phyloP scores from a whole-genome alignment of 2,888 invertebrate species.

The Chalcis sispes region DNA sequence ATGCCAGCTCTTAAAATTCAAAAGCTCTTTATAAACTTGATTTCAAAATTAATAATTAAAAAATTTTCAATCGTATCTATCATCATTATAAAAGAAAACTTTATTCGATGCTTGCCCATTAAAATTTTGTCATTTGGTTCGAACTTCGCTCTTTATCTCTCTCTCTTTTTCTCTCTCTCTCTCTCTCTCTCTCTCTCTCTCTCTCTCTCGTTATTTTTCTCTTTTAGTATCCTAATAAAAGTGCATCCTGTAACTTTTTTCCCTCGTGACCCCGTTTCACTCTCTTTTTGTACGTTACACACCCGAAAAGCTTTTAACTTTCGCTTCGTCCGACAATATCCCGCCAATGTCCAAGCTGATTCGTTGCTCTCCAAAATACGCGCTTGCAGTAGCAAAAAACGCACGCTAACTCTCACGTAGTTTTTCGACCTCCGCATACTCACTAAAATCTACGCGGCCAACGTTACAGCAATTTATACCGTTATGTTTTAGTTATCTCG shows the following conservation, averaged over 20 bases:
- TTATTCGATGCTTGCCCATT: constrained; percentile 13
- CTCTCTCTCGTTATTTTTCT: too few species aligned
- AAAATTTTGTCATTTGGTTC: constrained; percentile 12
- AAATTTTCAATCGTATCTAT: too few species aligned
- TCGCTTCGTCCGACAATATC: constrained; percentile 33
- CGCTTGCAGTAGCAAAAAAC: too few species aligned
- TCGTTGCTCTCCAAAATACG: too few species aligned
- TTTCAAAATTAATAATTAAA: too few species aligned
- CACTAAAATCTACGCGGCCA: too few species aligned
- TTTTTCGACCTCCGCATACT: too few species aligned
- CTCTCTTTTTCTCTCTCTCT: neutral
- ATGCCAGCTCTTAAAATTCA: too few species aligned
- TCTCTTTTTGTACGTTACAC: constrained; percentile 32
- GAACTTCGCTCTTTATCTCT: neutral
- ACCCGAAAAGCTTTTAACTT: constrained; percentile 47
- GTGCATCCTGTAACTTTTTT: constrained; percentile 37
- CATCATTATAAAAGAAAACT: constrained; percentile 5
- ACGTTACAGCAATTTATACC: too few species aligned
- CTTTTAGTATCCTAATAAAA: constrained; percentile 38
- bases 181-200: neutral
- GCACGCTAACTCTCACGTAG: too few species aligned
- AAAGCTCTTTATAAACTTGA: too few species aligned
- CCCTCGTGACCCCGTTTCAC: constrained; percentile 33
- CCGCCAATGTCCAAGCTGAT: neutral
- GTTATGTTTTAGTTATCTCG: too few species aligned